Conservation (phyloP, 2,888 invertebrate genomes). For the Chrysotoxum bicinctum region DNA sequence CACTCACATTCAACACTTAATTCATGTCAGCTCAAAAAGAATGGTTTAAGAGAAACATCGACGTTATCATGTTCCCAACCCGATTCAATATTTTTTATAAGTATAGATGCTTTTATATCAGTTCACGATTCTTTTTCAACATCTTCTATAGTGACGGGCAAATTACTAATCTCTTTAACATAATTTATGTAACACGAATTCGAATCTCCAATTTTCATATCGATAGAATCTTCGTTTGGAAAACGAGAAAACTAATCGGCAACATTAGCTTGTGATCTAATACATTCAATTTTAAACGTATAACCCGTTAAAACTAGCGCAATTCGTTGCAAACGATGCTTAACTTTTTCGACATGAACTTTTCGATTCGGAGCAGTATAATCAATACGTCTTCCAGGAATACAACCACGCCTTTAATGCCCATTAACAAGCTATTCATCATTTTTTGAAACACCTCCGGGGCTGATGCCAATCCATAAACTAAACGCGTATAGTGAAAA, state of each 20-base stretch:
- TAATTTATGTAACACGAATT: too few relatives aligned
- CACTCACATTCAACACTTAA: conserved; percentile 40
- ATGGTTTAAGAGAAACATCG: conserved; percentile 1
- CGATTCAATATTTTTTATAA: background rate
- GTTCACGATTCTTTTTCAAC: conserved; percentile 9
- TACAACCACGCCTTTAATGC: conserved; percentile 71
- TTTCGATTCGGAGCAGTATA: too few relatives aligned
- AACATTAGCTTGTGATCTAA: too few relatives aligned
- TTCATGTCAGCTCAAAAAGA: conserved; percentile 14
- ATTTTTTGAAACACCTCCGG: conserved; percentile 77
- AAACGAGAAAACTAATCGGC: too few relatives aligned
- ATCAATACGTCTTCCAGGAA: too few relatives aligned
- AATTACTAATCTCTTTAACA: too few relatives aligned
- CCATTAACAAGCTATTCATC: conserved; percentile 75
- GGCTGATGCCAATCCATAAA: conserved; percentile 73
- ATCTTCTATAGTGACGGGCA: too few relatives aligned
- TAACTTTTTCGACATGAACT: conserved; percentile 20
- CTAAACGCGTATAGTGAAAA: too few relatives aligned
- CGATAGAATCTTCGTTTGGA: too few relatives aligned
- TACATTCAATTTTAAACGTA: too few relatives aligned
- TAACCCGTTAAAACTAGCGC: conserved; percentile 15
- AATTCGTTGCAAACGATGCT: conserved; percentile 24
- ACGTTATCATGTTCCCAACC: conserved; percentile 7
- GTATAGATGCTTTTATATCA: background rate
- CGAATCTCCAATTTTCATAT: too few relatives aligned